These are phyloP conservation scores for Ascidia mentula DNA, from an alignment of 23 tunicate species.

Conservation along the genomic window DNA sequence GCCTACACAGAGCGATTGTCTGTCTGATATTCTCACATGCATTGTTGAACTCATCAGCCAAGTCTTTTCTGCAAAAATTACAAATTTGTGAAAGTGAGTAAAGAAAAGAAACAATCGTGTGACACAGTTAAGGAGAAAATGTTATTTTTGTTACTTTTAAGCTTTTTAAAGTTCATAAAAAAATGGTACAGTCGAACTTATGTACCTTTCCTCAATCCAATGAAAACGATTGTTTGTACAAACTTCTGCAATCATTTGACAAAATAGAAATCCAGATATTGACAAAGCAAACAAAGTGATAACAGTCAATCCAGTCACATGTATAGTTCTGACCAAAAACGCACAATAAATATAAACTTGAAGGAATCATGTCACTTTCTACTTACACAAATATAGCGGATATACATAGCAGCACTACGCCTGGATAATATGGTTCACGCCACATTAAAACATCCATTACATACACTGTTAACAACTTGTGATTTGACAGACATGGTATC, in stretches of 20 bases:
- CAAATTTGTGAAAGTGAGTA: too few species aligned
- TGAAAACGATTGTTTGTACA: not conserved
- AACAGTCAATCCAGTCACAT: not conserved
- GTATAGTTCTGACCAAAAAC: not conserved
- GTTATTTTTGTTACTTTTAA: too few species aligned
- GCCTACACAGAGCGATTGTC: not conserved
- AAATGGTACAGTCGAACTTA: too few species aligned
- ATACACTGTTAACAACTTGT: not conserved
- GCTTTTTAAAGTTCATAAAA: too few species aligned
- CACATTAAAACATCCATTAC: not conserved
- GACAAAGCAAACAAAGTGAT: not conserved
- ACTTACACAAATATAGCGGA: slow-evolving; percentile 6
- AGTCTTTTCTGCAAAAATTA: not conserved
- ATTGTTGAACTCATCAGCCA: not conserved
- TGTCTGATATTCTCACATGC: not conserved
- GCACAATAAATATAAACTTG: not conserved
- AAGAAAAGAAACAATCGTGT: too few species aligned
- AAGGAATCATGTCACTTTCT: not conserved
- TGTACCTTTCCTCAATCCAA: too few species aligned
- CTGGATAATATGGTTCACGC: slow-evolving; percentile 5
- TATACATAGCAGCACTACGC: not conserved
- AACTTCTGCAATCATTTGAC: not conserved
- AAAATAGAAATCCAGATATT: not conserved
- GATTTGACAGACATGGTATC: not conserved
- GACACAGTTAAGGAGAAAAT: too few species aligned